These are phyloP conservation scores for Drosophila eohydei DNA, from an alignment of 2,888 invertebrate species.

Conservation along the genomic window DNA sequence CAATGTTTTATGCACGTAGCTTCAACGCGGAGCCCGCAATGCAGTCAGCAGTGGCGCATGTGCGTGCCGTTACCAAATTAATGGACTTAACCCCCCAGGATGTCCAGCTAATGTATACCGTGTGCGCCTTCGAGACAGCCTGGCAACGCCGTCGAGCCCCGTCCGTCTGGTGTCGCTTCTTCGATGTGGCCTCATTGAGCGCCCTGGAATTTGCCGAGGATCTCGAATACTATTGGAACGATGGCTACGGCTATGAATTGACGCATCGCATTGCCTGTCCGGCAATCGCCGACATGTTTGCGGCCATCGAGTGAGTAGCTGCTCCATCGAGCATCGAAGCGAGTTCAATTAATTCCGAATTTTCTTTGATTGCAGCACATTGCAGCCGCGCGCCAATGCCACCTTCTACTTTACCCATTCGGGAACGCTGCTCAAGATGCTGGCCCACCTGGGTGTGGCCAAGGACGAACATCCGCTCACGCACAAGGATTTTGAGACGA, in stretches of 20 bases:
- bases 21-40: slow-evolving; percentile 87
- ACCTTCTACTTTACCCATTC: slow-evolving; percentile 93
- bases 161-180: slow-evolving; percentile 93
- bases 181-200: slow-evolving; percentile 87
- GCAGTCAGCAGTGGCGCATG: slow-evolving; percentile 85
- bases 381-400: slow-evolving; percentile 81
- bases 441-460: slow-evolving; percentile 90
- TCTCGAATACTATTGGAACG: slow-evolving; percentile 92
- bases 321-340: no score
- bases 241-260: slow-evolving; percentile 91
- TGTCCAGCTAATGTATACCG: slow-evolving; percentile 88
- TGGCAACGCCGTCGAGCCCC: slow-evolving; percentile 87
- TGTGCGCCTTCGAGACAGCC: slow-evolving; percentile 93
- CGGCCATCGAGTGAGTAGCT: slow-evolving; percentile 87
- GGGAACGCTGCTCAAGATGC: slow-evolving; percentile 91
- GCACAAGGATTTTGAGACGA: slow-evolving; percentile 86
- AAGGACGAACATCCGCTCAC: slow-evolving; percentile 88
- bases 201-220: slow-evolving; percentile 91
- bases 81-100: slow-evolving; percentile 87
- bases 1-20: slow-evolving; percentile 86
- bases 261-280: slow-evolving; percentile 91
- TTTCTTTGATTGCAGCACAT: slow-evolving; percentile 58
- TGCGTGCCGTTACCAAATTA: slow-evolving; percentile 87
- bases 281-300: slow-evolving; percentile 89
- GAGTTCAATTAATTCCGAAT: not conserved